A percentile compares a stretch with the other conserved stretches of the same genome.
Evolutionary conservation across 2,113 vertebrate species (phyloP).

Genomic region (Sceloporus tristichus): DNA sequence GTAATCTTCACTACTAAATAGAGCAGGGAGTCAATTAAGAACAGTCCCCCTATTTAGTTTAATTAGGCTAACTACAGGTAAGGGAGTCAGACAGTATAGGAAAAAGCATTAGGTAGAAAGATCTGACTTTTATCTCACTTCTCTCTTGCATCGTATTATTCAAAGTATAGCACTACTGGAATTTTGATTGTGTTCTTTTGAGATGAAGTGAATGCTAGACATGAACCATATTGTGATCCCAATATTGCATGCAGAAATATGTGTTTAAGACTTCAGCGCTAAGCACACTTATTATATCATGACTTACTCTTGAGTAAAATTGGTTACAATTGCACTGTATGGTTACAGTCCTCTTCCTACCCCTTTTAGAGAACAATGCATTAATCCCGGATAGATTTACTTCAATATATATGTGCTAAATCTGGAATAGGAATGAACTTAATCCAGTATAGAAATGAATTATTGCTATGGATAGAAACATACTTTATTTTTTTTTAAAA

Average conservation of each 20-base stretch:
- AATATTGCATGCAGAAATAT: background rate
- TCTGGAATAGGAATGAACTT: no score
- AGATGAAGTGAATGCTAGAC: conserved; percentile 38
- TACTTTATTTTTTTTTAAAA: background rate
- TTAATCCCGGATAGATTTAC: no score
- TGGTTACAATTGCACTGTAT: background rate
- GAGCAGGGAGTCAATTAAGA: conserved; percentile 79
- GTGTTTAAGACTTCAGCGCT: background rate
- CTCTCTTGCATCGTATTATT: conserved; percentile 64
- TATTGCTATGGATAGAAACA: background rate
- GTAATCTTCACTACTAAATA: conserved; percentile 84
- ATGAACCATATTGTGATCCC: background rate
- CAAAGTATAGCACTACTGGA: conserved; percentile 64
- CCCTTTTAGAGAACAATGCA: no score
- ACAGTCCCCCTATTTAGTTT: conserved; percentile 78
- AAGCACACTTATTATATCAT: background rate
- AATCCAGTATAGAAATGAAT: background rate
- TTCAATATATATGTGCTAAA: no score
- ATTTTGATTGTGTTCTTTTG: conserved; percentile 64
- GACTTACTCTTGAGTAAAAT: background rate
- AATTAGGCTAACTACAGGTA: conserved; percentile 87
- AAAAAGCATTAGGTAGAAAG: conserved; percentile 66
- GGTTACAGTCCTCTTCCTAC: background rate
- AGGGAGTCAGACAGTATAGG: conserved; percentile 78
- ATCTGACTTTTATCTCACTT: conserved; percentile 63